A percentile compares a stretch with the other conserved stretches of the same genome.
Conservation (phyloP, 2,888 invertebrate genomes). For the Cacoxenus indagator region DNA sequence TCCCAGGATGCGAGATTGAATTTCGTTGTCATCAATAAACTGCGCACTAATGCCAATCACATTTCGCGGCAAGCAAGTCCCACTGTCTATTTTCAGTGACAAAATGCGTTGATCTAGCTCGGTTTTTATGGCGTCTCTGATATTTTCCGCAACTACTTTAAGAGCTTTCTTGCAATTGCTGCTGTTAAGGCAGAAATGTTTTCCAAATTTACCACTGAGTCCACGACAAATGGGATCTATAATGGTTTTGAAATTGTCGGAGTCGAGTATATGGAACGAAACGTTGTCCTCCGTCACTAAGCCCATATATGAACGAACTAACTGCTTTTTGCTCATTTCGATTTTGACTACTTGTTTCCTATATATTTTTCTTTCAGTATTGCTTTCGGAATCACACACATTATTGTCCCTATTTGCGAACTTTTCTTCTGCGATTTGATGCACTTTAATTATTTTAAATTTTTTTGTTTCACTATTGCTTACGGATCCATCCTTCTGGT, state of each 20-base stretch:
- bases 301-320: slow-evolving; percentile 34
- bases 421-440: not conserved
- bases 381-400: too few species aligned
- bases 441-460: not conserved
- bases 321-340: slow-evolving; percentile 29
- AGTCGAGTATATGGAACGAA: slow-evolving; percentile 36
- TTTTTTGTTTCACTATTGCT: too few species aligned
- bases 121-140: slow-evolving; percentile 7
- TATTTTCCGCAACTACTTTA: slow-evolving; percentile 18
- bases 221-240: slow-evolving; percentile 31
- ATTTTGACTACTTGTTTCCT: slow-evolving; percentile 2
- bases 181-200: slow-evolving; percentile 27
- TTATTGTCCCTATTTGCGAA: too few species aligned
- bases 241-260: slow-evolving; percentile 28
- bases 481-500: too few species aligned
- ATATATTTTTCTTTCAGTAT: not conserved
- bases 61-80: slow-evolving; percentile 21
- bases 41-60: slow-evolving; percentile 35
- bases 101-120: slow-evolving; percentile 18
- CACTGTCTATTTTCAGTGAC: slow-evolving; percentile 33
- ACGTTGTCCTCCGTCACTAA: slow-evolving; percentile 34
- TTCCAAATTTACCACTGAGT: slow-evolving; percentile 9
- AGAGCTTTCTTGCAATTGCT: slow-evolving; percentile 19
- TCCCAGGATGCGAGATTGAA: slow-evolving; percentile 30
- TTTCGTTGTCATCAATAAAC: slow-evolving; percentile 24